These are phyloP conservation scores for Prosopocoilus inquinatus DNA, from an alignment of 2,888 invertebrate genomes.

Conservation along the genomic window DNA sequence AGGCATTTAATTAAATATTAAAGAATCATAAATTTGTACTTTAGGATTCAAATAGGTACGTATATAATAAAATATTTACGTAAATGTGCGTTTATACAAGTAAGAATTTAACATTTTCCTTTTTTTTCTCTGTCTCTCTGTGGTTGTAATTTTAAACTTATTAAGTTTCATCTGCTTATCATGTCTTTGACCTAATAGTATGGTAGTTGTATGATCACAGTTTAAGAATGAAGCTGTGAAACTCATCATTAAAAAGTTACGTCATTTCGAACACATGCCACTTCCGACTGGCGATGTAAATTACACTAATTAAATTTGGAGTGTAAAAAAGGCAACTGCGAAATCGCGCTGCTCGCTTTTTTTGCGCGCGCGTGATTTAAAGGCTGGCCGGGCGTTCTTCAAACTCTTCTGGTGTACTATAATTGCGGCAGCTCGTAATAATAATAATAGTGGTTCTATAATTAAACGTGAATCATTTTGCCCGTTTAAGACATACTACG, in stretches of 20 bases:
- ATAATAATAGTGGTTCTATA: background rate
- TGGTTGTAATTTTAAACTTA: constrained; percentile 4
- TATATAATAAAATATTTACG: too few relatives aligned
- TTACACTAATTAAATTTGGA: constrained; percentile 4
- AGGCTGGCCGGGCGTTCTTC: background rate
- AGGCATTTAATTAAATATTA: too few relatives aligned
- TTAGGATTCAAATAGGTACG: too few relatives aligned
- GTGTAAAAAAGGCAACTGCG: too few relatives aligned
- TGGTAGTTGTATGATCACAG: constrained; percentile 7
- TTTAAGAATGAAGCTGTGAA: constrained; percentile 32
- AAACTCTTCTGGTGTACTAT: background rate
- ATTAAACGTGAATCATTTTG: constrained; percentile 7
- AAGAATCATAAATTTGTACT: too few relatives aligned
- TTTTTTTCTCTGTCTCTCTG: too few relatives aligned
- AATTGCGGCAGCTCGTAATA: background rate
- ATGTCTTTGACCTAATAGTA: constrained; percentile 37
- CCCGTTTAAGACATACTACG: too few relatives aligned
- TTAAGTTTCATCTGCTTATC: constrained; percentile 18
- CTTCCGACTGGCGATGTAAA: constrained; percentile 19
- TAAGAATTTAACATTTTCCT: too few relatives aligned
- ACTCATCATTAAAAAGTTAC: constrained; percentile 30
- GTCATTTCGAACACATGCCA: constrained; percentile 22
- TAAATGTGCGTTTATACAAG: too few relatives aligned
- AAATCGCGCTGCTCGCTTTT: background rate
- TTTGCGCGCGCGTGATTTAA: background rate